phyloP scores from a whole-genome alignment of 2,888 invertebrate genomes.

The Therioaphis trifolii region DNA sequence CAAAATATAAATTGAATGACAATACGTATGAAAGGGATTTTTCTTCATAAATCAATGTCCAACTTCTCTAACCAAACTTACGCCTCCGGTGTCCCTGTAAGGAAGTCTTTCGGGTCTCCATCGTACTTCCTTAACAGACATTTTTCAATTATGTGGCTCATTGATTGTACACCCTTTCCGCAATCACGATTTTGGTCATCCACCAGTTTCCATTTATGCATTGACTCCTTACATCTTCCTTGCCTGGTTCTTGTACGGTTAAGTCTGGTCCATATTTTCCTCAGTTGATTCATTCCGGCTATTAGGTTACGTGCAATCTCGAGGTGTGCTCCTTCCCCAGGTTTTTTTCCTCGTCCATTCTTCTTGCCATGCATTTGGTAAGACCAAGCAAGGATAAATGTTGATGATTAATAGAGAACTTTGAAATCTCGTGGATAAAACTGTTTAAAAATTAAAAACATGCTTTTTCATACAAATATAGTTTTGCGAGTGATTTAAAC shows the following conservation, averaged over 20 bases:
- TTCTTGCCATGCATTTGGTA: constrained; percentile 19
- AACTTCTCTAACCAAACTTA: constrained; percentile 7
- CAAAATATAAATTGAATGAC: neutral
- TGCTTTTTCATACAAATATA: too few species aligned
- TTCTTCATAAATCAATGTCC: too few species aligned
- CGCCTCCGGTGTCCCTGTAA: constrained; percentile 33
- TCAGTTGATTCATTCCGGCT: constrained; percentile 29
- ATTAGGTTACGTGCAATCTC: constrained; percentile 22
- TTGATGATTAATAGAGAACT: too few species aligned
- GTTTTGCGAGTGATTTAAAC: too few species aligned
- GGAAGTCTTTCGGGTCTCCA: too few species aligned
- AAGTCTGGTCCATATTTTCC: constrained; percentile 30
- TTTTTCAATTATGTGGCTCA: too few species aligned
- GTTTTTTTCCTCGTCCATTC: constrained; percentile 23
- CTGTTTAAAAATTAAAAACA: too few species aligned
- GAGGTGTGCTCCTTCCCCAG: constrained; percentile 10
- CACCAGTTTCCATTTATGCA: constrained; percentile 13
- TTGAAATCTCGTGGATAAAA: too few species aligned
- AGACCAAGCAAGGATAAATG: too few species aligned
- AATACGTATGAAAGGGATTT: neutral
- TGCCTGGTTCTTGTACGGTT: constrained; percentile 30
- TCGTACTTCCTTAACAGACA: too few species aligned
- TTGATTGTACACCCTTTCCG: too few species aligned
- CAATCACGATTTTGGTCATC: too few species aligned
- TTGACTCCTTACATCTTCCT: constrained; percentile 24